These are phyloP conservation scores for Drymodes brunneopygia DNA, from an alignment of 2,113 vertebrate species.

Conservation along the genomic window DNA sequence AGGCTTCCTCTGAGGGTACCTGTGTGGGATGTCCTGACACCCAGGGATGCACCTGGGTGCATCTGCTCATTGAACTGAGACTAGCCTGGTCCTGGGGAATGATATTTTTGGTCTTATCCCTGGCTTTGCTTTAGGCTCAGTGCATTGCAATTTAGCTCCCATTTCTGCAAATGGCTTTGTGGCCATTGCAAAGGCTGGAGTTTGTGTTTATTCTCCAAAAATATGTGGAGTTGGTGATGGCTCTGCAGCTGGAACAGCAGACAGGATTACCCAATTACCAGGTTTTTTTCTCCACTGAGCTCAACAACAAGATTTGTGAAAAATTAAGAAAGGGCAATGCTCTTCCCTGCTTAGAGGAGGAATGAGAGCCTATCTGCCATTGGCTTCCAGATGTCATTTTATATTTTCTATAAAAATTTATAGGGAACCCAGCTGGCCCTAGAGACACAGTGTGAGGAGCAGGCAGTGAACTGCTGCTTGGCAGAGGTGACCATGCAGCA, in stretches of 20 bases:
- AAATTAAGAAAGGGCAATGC: background rate
- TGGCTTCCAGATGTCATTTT: slow-evolving; percentile 24
- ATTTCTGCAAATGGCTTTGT: background rate
- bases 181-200: background rate
- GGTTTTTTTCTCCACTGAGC: background rate
- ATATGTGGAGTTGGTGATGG: background rate
- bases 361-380: background rate
- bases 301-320: background rate
- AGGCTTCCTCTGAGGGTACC: background rate
- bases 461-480: background rate
- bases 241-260: background rate
- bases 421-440: slow-evolving; percentile 17
- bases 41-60: background rate
- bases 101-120: background rate
- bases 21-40: background rate
- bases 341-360: background rate
- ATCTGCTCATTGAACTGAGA: background rate
- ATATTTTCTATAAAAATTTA: slow-evolving; percentile 16
- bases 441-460: background rate
- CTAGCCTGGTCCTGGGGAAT: background rate
- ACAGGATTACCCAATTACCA: background rate
- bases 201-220: background rate
- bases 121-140: background rate
- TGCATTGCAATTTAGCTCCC: background rate
- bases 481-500: background rate